phyloP scores from a whole-genome alignment of 1,140 invertebrate species.

The Mamestra configurata region DNA sequence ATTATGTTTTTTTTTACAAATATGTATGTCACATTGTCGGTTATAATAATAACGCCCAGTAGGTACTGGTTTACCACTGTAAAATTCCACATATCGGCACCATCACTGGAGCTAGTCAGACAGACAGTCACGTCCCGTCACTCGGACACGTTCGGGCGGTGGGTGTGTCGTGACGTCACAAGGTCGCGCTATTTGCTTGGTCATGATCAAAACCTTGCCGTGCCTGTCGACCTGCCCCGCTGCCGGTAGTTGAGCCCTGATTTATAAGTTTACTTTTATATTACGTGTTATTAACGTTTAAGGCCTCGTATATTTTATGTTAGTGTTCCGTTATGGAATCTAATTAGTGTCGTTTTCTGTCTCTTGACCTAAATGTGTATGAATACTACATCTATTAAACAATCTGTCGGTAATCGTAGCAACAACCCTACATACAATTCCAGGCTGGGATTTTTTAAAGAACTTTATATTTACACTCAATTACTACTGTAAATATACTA shows the following conservation, averaged over 20 bases:
- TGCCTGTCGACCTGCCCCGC: not conserved
- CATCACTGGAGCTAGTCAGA: not conserved
- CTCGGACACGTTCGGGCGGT: not conserved
- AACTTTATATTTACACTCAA: no score
- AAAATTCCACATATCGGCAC: not conserved
- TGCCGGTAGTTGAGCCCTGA: slow-evolving; percentile 3
- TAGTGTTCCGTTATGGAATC: not conserved
- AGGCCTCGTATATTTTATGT: not conserved
- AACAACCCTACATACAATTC: no score
- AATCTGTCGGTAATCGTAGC: no score
- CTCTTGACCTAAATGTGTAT: no score
- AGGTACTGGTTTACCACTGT: not conserved
- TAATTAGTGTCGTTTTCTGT: not conserved
- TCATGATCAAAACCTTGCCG: slow-evolving; percentile 32
- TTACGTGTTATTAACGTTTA: not conserved
- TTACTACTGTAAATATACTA: no score
- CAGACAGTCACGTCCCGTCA: slow-evolving; percentile 17
- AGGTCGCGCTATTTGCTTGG: slow-evolving; percentile 34
- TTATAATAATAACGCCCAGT: not conserved
- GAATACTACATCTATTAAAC: no score
- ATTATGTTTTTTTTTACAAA: no score
- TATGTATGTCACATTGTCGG: no score
- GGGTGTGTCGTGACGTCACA: slow-evolving; percentile 33
- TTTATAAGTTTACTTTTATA: slow-evolving; percentile 13
- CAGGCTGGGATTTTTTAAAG: no score